Percentiles rank a stretch among this genome's conserved stretches.
These are phyloP conservation scores for Poecilobothrus nobilitatus DNA, from an alignment of 2,888 invertebrate genomes.

Conservation along the genomic window DNA sequence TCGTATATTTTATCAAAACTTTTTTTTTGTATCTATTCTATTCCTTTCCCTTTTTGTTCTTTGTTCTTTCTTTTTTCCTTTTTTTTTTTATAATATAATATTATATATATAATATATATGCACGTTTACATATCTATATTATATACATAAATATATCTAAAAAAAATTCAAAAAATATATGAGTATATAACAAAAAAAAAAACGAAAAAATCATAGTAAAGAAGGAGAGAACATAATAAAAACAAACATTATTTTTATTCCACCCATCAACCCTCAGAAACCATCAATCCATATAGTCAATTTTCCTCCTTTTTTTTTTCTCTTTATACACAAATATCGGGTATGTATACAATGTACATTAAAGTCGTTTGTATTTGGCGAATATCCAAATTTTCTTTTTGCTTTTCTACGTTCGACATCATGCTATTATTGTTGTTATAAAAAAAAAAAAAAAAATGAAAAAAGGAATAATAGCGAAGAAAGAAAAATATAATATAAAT, in stretches of 20 bases:
- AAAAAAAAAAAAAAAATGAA: neutral
- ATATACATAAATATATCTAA: neutral
- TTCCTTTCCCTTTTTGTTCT: neutral
- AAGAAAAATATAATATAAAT: neutral
- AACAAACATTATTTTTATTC: neutral
- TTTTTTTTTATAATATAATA: too few relatives aligned
- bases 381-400: neutral
- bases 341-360: neutral
- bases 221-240: neutral
- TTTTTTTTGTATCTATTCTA: neutral
- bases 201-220: neutral
- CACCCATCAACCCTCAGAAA: neutral
- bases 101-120: neutral
- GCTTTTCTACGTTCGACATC: neutral
- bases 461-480: neutral
- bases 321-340: too few relatives aligned
- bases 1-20: too few relatives aligned
- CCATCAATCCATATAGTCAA: conserved; percentile 4
- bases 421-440: neutral
- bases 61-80: too few relatives aligned
- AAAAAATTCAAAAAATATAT: neutral
- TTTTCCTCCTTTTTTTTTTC: neutral
- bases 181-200: neutral
- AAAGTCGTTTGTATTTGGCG: neutral
- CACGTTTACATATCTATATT: neutral